Evolutionary conservation across 2,113 vertebrate genomes (phyloP).

Genomic region (Corapipo altera): DNA sequence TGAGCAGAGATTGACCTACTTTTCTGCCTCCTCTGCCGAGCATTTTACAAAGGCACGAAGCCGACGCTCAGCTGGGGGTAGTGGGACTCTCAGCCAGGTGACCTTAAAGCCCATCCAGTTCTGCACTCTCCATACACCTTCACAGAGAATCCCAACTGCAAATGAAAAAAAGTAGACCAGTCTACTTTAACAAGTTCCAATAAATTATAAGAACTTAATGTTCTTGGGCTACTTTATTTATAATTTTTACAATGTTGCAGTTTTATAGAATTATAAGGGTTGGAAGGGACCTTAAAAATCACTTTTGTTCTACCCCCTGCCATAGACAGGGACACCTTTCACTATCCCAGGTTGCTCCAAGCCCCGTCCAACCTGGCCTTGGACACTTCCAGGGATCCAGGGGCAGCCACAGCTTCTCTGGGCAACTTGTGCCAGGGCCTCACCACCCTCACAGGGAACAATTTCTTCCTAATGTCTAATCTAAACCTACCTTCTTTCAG

Average conservation of each 20-base stretch:
- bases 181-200: background rate
- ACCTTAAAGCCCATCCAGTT: background rate
- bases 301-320: background rate
- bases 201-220: background rate
- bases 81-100: background rate
- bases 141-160: background rate
- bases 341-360: background rate
- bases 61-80: background rate
- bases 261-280: background rate
- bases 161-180: background rate
- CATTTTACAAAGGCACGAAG: background rate
- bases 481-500: rapidly evolving
- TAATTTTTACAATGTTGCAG: background rate
- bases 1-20: slow-evolving; percentile 31
- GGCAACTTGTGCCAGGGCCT: background rate
- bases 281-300: background rate
- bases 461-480: background rate
- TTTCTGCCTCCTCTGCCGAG: slow-evolving; percentile 4
- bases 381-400: background rate
- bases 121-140: background rate
- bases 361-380: background rate
- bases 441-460: rapidly evolving
- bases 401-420: background rate
- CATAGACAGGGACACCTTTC: background rate
- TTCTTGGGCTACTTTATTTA: background rate